A percentile compares a stretch with the other conserved stretches of the same genome.
Evolutionary conservation across 2,888 invertebrate species (phyloP).

Genomic region (Tipula lateralis): DNA sequence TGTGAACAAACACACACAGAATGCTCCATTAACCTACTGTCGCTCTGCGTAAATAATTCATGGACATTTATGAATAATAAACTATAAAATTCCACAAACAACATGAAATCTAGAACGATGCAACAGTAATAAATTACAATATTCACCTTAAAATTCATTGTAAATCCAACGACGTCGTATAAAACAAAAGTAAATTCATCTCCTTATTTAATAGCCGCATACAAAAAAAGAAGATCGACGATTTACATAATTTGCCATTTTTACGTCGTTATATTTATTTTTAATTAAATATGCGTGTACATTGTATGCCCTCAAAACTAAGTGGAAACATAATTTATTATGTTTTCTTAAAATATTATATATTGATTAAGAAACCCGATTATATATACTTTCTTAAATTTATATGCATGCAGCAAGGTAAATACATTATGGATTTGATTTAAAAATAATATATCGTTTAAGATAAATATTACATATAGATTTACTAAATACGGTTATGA

Average conservation of each 20-base stretch:
- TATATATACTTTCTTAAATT: neutral
- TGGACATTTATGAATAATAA: neutral
- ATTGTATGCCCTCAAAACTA: constrained; percentile 4
- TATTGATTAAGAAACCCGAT: neutral
- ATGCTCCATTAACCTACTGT: constrained; percentile 16
- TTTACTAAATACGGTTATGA: neutral
- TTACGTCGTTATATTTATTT: neutral
- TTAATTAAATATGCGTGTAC: constrained; percentile 12
- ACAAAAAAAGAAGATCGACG: neutral
- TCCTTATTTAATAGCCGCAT: neutral
- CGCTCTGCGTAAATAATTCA: neutral
- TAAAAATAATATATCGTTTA: neutral
- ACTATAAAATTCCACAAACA: neutral
- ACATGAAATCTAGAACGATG: neutral
- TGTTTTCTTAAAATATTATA: neutral
- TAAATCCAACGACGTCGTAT: neutral
- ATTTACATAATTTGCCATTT: constrained; percentile 9
- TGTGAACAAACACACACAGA: neutral
- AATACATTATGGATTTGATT: neutral
- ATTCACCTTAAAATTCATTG: neutral
- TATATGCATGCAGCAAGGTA: neutral
- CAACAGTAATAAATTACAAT: neutral
- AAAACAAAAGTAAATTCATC: neutral
- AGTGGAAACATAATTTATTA: constrained; percentile 19
- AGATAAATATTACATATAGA: neutral